These are phyloP conservation scores for Ochropleura plecta DNA, from an alignment of 2,888 invertebrate genomes.

Conservation along the genomic window DNA sequence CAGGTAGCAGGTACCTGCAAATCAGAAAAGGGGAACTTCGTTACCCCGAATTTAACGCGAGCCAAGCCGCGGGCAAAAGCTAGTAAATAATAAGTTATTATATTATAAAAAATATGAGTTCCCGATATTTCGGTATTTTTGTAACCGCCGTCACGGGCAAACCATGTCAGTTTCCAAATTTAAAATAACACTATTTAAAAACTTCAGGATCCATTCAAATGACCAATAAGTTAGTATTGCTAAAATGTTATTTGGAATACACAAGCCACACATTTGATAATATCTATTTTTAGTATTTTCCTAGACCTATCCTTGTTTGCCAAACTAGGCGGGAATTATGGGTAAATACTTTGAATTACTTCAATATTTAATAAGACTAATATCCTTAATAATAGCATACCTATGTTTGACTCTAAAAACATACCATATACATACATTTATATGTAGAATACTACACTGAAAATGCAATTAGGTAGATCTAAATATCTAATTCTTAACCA, in stretches of 20 bases:
- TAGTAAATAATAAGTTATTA: no score
- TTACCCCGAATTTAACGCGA: no score
- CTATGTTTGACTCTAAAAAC: neutral
- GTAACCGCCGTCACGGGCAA: no score
- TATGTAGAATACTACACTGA: neutral
- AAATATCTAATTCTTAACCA: neutral
- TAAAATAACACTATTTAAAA: no score
- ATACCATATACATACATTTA: neutral
- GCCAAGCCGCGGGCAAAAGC: no score
- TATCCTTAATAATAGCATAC: conserved; percentile 34
- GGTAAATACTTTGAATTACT: neutral
- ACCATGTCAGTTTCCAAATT: no score
- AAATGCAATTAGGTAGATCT: neutral
- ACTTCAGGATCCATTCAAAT: neutral
- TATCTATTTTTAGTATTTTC: conserved; percentile 38
- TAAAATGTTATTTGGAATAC: neutral
- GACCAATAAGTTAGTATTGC: neutral
- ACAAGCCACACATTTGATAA: neutral
- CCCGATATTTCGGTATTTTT: no score
- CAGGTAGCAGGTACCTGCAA: no score
- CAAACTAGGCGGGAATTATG: conserved; percentile 25
- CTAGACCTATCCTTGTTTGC: conserved; percentile 40
- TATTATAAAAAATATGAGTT: no score
- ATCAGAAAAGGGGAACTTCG: no score
- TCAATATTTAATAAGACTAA: conserved; percentile 8